These are phyloP conservation scores for Zootoca vivipara DNA, from an alignment of 2,113 vertebrate species.

Conservation along the genomic window DNA sequence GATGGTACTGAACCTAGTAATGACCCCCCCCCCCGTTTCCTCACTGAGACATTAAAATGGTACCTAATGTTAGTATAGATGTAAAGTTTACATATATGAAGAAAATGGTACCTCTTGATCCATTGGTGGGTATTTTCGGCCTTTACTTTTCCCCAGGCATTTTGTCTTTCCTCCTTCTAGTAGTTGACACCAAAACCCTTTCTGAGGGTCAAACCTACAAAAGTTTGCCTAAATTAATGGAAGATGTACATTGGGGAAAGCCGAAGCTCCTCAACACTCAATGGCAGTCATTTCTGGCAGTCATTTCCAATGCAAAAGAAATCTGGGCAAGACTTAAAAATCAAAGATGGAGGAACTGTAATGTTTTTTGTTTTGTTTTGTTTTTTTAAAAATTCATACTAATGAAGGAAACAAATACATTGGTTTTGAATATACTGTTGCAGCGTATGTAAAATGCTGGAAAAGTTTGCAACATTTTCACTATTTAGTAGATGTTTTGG, in stretches of 20 bases:
- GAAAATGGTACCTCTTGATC: conserved; percentile 85
- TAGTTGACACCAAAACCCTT: conserved; percentile 98
- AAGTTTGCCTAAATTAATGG: conserved; percentile 8
- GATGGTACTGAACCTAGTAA: background rate
- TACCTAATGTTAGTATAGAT: background rate
- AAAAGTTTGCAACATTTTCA: conserved; percentile 48
- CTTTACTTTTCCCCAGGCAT: conserved; percentile 97
- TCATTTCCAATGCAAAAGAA: background rate
- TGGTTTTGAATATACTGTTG: conserved; percentile 58
- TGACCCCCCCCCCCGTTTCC: background rate
- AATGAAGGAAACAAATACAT: conserved; percentile 31
- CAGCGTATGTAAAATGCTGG: conserved; percentile 62
- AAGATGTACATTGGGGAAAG: background rate
- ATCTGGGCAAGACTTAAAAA: conserved; percentile 16
- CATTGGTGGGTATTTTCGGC: conserved; percentile 94
- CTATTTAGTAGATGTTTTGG: conserved; percentile 69
- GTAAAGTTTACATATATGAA: background rate
- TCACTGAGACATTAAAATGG: background rate
- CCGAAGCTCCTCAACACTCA: conserved; percentile 32
- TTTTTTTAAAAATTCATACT: background rate
- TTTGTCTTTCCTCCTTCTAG: conserved; percentile 95
- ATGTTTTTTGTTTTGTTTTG: background rate
- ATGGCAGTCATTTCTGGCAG: background rate
- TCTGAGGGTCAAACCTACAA: conserved; percentile 94
- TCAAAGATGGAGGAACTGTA: conserved; percentile 31